Percentiles rank a stretch among this genome's conserved stretches.
These are phyloP conservation scores for Drosophila vallismaia DNA, from an alignment of 2,888 invertebrate genomes.

Conservation along the genomic window DNA sequence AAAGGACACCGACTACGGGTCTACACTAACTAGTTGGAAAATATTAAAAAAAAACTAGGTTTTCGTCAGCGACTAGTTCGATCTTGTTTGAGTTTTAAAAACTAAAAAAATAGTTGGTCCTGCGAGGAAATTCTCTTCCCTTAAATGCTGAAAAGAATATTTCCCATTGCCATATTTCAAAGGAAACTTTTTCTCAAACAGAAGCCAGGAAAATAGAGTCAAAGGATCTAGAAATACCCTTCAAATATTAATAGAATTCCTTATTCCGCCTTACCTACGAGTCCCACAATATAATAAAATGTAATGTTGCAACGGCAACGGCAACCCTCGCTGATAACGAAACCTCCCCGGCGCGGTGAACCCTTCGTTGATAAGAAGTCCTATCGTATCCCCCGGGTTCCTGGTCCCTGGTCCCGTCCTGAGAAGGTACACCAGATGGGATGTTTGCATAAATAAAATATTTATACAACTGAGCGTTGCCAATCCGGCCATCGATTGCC, in stretches of 20 bases:
- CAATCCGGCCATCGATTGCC: constrained; percentile 42
- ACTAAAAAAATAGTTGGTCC: too few species aligned
- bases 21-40: constrained; percentile 32
- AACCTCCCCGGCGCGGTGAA: constrained; percentile 16
- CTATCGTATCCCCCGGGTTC: constrained; percentile 1
- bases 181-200: neutral
- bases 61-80: too few species aligned
- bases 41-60: neutral
- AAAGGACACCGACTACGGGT: neutral
- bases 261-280: constrained; percentile 18
- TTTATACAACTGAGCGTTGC: constrained; percentile 42
- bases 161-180: too few species aligned
- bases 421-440: constrained; percentile 35
- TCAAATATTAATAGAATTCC: constrained; percentile 32
- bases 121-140: too few species aligned
- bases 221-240: constrained; percentile 20
- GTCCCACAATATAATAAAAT: constrained; percentile 33
- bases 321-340: constrained; percentile 24
- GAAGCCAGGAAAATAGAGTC: neutral
- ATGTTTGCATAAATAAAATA: constrained; percentile 42
- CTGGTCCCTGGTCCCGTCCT: too few species aligned
- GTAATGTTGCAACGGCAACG: constrained; percentile 26
- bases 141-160: too few species aligned
- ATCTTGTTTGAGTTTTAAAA: too few species aligned
- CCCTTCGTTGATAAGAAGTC: constrained; percentile 31